Base-by-base conservation (phyloP, 2,888 invertebrate species). In the Nebria salina region DNA sequence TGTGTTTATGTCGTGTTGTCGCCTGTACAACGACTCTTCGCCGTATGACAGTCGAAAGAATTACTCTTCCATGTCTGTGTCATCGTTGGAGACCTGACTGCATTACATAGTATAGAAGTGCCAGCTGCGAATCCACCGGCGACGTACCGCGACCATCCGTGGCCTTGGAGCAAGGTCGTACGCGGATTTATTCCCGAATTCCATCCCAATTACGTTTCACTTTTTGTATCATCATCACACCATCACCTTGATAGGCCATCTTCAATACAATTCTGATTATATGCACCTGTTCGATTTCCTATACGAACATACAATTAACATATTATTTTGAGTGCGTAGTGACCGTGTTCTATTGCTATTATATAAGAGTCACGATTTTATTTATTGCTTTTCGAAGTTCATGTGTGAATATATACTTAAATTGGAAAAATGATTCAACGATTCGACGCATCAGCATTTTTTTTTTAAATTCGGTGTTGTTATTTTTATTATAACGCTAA, bases 101-200 rank as follows among this genome's bases (percentile, higher is more conserved):
- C 54, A 54, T 13, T 11, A 54, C 54, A 54, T 54, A 54, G 54
- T 54, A 34, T 34, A 34, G 54, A 13, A 11, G 13, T 11, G 54
- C 54, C 54, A 54, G 54, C 54, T 54, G 54, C 54, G 54, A 54
- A 54, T 54, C 54, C 13, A 13, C 54, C 7, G 54, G 8, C 54
- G 54, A 54, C 54, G 54, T 54, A 54, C 54, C 54, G 54, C 54
- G 54, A 54, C 54, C 54, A 54, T 54, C 54, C 11, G 76, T 82
- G 82, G 77, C 82, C 83, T 83, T 83, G 82, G 72, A 74, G 72
- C 82, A 83, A 83, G 83, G 83, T 81, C 83, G 82, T 68, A 78
- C 78, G 65, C 75, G 70, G 75, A 64, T 72, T n/a, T 73, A 78
- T 80, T 80, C 75, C 80, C 80, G 72, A 80, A 80, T 80, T 75